Conservation (phyloP, 2,113 vertebrate species). For the Dissostichus mawsoni region DNA sequence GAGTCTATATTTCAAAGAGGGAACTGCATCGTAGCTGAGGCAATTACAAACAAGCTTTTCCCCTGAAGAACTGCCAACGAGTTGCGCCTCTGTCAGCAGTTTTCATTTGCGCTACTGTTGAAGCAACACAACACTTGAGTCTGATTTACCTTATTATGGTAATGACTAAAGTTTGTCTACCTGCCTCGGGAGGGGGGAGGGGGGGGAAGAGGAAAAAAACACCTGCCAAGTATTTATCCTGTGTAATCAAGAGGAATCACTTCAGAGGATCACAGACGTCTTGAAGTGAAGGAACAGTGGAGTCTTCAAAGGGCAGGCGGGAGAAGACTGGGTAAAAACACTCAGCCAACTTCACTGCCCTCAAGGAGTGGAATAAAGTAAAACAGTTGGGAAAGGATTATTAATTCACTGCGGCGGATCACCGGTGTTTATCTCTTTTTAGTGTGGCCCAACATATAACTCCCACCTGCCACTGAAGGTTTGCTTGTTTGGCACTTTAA, state of each 20-base stretch:
- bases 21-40: slow-evolving; percentile 45
- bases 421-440: slow-evolving; percentile 44
- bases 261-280: slow-evolving; percentile 54
- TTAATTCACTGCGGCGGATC: slow-evolving; percentile 51
- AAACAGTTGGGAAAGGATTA: slow-evolving; percentile 51
- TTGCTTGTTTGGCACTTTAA: slow-evolving; percentile 15
- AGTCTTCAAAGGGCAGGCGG: slow-evolving; percentile 49
- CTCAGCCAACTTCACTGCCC: slow-evolving; percentile 41
- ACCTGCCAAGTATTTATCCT: slow-evolving; percentile 64
- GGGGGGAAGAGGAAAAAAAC: slow-evolving; percentile 1
- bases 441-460: slow-evolving; percentile 5
- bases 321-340: slow-evolving; percentile 23
- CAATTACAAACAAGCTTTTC: slow-evolving; percentile 68
- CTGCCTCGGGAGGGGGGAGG: slow-evolving; percentile 30
- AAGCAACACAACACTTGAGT: slow-evolving; percentile 61
- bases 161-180: slow-evolving; percentile 69
- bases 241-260: slow-evolving; percentile 64
- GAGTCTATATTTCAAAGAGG: slow-evolving; percentile 62
- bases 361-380: slow-evolving; percentile 49
- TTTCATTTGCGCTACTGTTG: slow-evolving; percentile 60
- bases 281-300: slow-evolving; percentile 62
- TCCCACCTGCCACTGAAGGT: slow-evolving; percentile 27
- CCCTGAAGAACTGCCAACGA: slow-evolving; percentile 67
- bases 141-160: slow-evolving; percentile 69
- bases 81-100: slow-evolving; percentile 66